These are phyloP conservation scores for Sphinx pinastri DNA, from an alignment of 2,888 invertebrate species.

Conservation along the genomic window DNA sequence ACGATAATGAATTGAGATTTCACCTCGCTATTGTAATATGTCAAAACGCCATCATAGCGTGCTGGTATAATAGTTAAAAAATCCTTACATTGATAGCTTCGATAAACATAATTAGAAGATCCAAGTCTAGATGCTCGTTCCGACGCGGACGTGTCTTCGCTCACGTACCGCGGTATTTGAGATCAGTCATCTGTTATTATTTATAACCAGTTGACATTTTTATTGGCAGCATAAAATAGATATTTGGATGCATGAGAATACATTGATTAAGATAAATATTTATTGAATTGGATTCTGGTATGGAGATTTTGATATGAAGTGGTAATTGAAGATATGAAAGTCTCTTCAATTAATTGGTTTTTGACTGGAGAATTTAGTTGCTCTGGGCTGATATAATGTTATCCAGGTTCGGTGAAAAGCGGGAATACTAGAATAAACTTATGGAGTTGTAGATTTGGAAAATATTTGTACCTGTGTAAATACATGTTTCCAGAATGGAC, in stretches of 20 bases:
- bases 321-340: too few species aligned
- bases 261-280: not conserved
- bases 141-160: not conserved
- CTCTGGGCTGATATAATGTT: too few species aligned
- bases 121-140: not conserved
- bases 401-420: too few species aligned
- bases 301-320: not conserved
- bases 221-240: not conserved
- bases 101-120: not conserved
- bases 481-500: not conserved
- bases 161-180: not conserved
- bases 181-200: constrained; percentile 9
- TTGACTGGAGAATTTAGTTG: too few species aligned
- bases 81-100: not conserved
- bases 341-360: too few species aligned
- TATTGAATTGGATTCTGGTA: not conserved
- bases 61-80: too few species aligned
- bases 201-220: constrained; percentile 17
- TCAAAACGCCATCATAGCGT: too few species aligned
- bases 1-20: too few species aligned
- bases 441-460: not conserved
- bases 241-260: constrained; percentile 2
- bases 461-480: not conserved
- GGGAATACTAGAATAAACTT: not conserved
- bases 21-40: too few species aligned